Evolutionary conservation across 2,888 invertebrate genomes (phyloP), one percentile per base, ranked within the genome.

Genomic region (Heliconius aoede): DNA sequence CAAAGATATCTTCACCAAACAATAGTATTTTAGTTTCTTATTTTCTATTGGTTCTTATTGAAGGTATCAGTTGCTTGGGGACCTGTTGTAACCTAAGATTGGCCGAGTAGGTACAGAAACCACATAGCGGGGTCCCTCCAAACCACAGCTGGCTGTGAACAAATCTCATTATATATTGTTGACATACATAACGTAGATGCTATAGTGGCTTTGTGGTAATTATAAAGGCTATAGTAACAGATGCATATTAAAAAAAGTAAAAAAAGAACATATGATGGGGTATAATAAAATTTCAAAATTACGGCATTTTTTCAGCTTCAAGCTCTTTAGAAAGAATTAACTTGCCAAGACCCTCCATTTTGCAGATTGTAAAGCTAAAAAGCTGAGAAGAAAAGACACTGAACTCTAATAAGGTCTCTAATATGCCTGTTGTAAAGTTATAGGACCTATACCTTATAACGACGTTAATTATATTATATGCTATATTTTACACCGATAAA

Each of bases 51-150:
- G n/a, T 64, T 72, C 58, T 68, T 40, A 62, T 72, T 67, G 46
- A 76, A 72, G 68, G 71, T 76, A 72, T 76, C 76, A 32, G 64
- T 76, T 40, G 28, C 69, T 58, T 18, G 28, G 28, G 28, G 68
- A 79, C 79, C 77, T 76, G 79, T 80, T 82, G 82, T 81, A 82
- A 82, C 77, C 68, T 62, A 78, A 81, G 73, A 76, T 79, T 68
- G 75, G 80, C 46, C 46, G 21, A 21, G 46, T 46, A 79, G 69
- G 75, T 81, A 80, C 4, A 78, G 80, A 80, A 81, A 82, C 82
- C 80, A 76, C 81, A 80, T 65, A 76, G 76, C 76, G 71, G 74
- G 46, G 46, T 32, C n/a, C 3, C 61, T 21, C 69, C 30, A 51
- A n/a, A 69, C 73, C 65, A 55, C 58, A 51, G 62, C n/a, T 72